Conservation (phyloP, 2,113 vertebrate species). For the Chaetura pelagica region DNA sequence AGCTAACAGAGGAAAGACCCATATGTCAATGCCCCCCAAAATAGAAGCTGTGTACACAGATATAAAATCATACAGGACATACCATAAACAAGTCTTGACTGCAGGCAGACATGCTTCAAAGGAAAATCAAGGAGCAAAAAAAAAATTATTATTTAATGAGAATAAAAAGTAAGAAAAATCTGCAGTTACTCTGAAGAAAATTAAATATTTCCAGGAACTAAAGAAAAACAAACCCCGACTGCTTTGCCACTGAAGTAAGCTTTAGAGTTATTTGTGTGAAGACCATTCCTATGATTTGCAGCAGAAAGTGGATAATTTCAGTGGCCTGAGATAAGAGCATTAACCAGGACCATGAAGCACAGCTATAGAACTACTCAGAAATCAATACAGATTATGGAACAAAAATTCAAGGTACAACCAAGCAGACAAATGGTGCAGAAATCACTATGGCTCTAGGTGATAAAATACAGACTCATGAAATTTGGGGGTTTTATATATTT, state of each 20-base stretch:
- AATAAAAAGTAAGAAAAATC: neutral
- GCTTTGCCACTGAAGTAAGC: neutral
- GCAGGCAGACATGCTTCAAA: neutral
- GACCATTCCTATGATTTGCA: neutral
- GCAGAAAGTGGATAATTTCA: neutral
- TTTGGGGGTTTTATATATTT: rapidly evolving
- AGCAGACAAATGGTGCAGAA: neutral
- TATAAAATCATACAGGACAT: neutral
- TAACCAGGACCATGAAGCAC: neutral
- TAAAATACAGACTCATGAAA: neutral
- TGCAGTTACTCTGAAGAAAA: neutral
- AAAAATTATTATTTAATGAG: neutral
- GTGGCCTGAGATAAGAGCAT: neutral
- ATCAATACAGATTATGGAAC: neutral
- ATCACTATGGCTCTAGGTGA: neutral
- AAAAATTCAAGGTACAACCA: neutral
- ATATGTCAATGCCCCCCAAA: neutral
- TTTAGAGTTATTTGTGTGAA: neutral
- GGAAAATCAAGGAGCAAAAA: neutral
- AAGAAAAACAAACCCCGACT: neutral
- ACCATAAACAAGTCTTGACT: neutral
- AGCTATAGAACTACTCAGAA: neutral
- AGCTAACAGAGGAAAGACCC: neutral
- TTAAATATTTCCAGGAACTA: neutral
- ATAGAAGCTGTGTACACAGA: neutral